A percentile compares a stretch with the other conserved stretches of the same genome.
Evolutionary conservation across 1,140 invertebrate genomes (phyloP).

Genomic region (Cherax destructor): DNA sequence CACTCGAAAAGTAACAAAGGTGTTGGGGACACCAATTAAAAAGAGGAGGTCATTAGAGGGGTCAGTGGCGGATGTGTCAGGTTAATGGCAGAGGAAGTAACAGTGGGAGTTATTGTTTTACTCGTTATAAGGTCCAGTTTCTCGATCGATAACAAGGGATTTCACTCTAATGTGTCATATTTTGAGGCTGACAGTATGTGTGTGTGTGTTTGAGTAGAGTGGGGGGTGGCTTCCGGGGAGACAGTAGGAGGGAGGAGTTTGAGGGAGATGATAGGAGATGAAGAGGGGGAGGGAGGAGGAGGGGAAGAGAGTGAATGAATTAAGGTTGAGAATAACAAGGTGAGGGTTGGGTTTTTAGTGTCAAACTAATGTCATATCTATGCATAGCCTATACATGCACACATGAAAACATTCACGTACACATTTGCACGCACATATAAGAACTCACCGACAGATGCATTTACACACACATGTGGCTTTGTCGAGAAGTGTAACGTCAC

Average conservation of each 20-base stretch:
- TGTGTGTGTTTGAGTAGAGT: background rate
- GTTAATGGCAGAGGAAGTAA: background rate
- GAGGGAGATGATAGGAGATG: background rate
- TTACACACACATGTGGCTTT: no score
- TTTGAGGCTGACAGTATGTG: no score
- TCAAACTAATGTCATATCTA: no score
- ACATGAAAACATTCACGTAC: no score
- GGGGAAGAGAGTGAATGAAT: background rate
- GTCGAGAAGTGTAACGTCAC: no score
- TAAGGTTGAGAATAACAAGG: no score
- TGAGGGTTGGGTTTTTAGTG: no score
- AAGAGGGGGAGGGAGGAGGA: background rate
- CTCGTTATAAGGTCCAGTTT: background rate
- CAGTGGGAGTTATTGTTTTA: background rate
- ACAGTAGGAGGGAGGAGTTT: background rate
- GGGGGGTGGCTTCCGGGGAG: conserved; percentile 11
- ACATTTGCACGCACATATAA: no score
- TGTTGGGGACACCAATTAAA: background rate
- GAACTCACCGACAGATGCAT: no score
- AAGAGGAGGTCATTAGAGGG: conserved; percentile 26
- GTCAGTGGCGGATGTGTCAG: conserved; percentile 43
- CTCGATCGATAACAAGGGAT: background rate
- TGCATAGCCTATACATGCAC: no score
- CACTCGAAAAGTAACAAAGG: background rate
- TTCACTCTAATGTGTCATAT: no score